Base-by-base conservation (phyloP, 2,113 vertebrate genomes). In the Hippocampus barbouri region DNA sequence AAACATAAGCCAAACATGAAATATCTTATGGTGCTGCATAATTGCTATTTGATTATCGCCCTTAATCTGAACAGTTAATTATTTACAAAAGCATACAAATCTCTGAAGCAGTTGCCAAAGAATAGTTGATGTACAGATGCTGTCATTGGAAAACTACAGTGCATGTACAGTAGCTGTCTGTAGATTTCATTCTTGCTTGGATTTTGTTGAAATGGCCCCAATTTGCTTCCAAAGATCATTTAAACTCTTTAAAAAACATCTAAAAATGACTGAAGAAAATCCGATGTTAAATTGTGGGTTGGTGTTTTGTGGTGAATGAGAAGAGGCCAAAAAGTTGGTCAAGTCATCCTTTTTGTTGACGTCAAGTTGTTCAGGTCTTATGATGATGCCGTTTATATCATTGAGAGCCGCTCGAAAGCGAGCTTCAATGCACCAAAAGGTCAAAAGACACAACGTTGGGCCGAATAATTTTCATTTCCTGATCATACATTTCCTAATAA, bases 381-480 rank as follows among this genome's bases (percentile, higher is more conserved):
- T 43, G 69, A 25, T 16, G 8, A 10, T 38, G 45, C 40, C 51
- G 40, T 2, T 64, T 40, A 75, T 63, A 57, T 23, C 60, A 38
- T 8, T 25, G 54, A 57, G 10, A 1, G n/a, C n/a, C n/a, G 10
- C 23, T 25, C 23, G 3, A 23, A 23, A 23, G 54, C n/a, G 27
- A 62, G 8, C 23, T 20, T 20, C 15, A 38, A 62, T 21, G 60
- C 18, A 21, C 1, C 34, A 38, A 16, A 21, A 8, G 61, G 34
- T 21, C 34, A 40, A 40, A 40, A 11, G 15, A 5, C 8, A 20
- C 8, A 66, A 69, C 63, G 63, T 30, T 18, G 43, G 66, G 69
- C 68, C 18, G 14, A 74, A 70, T 47, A 56, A 59, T 20, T 47
- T 65, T 30, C 53, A 83, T 73, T 84, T 80, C 54, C 27, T 68